Base-by-base conservation (phyloP, 2,888 invertebrate genomes). In the Drosophila antonietae region DNA sequence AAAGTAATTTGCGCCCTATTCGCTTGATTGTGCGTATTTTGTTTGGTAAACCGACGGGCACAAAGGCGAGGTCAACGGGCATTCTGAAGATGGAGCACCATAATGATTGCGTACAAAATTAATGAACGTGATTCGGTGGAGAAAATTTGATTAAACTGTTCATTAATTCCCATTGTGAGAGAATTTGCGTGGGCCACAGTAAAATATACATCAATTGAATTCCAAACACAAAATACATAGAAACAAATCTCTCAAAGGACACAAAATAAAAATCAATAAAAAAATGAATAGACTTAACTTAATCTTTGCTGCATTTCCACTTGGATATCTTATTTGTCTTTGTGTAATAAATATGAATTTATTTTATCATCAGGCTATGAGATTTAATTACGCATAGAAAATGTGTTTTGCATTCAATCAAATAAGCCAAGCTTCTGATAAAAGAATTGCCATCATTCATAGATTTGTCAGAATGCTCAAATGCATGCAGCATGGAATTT, bases 1-100 rank as follows among this genome's bases (percentile, higher is more conserved):
- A 85, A 85, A 85, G 85, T 85, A 85, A 85, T 88, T 85, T 88
- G 75, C 75, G 79, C 66, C 61, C 72, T 79, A 83, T 81, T 79
- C 79, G 76, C 88, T 79, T 85, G 85, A 85, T 85, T 85, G 88
- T 88, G 74, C 70, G 85, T 83, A 79, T 88, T 88, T 85, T 83
- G 83, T 83, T 86, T 85, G 73, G 46, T 67, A 69, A 66, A 77
- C 63, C 66, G 65, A 20, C 61, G 37, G n/a, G 39, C 37, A 57
- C 65, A 49, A 63, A 57, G 67, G 46, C 57, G 7, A 9, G 37
- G 37, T 49, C 68, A 66, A 10, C 33, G 41, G 41, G 49, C 70
- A 68, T 68, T 58, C 51, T 47, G n/a, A 46, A 53, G 69, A 63
- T 62, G 73, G 35, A 63, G 72, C 68, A 68, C 70, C 75, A 75